Evolutionary conservation across 1,140 invertebrate genomes (phyloP), one percentile per base, ranked within the genome.

Genomic region (Drosophila varians): DNA sequence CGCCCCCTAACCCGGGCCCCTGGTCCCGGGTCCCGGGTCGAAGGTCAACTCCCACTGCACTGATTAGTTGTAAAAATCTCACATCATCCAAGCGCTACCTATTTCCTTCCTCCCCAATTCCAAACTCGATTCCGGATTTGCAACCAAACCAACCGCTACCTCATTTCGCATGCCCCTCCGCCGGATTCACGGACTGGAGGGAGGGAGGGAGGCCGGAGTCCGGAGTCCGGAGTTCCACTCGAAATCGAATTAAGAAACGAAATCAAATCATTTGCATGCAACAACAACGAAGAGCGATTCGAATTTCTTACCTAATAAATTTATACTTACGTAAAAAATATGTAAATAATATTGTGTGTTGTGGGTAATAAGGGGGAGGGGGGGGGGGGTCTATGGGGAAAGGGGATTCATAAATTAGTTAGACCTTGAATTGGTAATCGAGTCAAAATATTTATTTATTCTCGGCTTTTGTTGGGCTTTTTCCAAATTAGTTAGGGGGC

Each of bases 291-390:
- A 23, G 40, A 54, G 42, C 55, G 36, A 54, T 60, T 55, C 65
- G 74, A 79, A 71, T 84, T 78, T 72, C 75, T 86, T 84, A 84
- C 72, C 65, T 58, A 84, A 84, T 84, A 84, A 84, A 84, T 49
- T 19, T 51, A 74, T 48, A 75, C 52, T 78, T 74, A 79, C 46
- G 58, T 66, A 65, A 61, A 42, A 43, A 80, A 73, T 64, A 83
- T 83, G 80, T 86, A 68, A 74, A 86, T 83, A n/a, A n/a, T 84
- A 62, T 74, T 51, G 45, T n/a, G 48, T 40, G 54, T 61, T 43
- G 6, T 53, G n/a, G 4, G 60, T 3, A 14, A n/a, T n/a, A n/a
- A n/a, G n/a, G 2, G 4, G n/a, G n/a, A 38, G n/a, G 1, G 1
- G 11, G 2, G 12, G 12, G 31, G 14, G 4, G n/a, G 46, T 34